These are phyloP conservation scores for Diorhabda sublineata DNA, from an alignment of 1,140 invertebrate genomes.

Conservation along the genomic window DNA sequence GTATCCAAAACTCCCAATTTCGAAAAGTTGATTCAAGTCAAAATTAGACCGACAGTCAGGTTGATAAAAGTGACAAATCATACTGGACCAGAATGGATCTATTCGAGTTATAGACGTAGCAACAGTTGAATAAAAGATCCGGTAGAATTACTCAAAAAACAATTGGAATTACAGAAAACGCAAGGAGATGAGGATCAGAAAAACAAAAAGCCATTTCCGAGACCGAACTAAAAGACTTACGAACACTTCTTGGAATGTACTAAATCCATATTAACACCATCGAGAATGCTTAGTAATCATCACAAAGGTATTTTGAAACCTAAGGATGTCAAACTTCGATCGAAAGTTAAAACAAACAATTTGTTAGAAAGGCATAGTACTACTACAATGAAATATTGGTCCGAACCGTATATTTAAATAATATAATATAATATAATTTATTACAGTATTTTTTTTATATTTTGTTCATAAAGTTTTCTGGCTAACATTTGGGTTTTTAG, in stretches of 20 bases:
- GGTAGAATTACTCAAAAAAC: constrained; percentile 39
- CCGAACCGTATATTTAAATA: constrained; percentile 42
- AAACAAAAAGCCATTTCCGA: constrained; percentile 12
- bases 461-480: no score
- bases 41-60: constrained; percentile 74
- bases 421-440: no score
- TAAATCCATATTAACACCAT: constrained; percentile 73
- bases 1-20: constrained; percentile 24
- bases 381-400: constrained; percentile 43
- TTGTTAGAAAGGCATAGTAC: constrained; percentile 38
- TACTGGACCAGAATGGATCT: constrained; percentile 29
- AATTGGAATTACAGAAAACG: constrained; percentile 34
- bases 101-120: constrained; percentile 32
- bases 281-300: constrained; percentile 61
- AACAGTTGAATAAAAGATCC: constrained; percentile 34
- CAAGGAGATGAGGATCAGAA: constrained; percentile 20
- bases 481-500: no score
- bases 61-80: not conserved
- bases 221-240: constrained; percentile 49
- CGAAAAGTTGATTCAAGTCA: constrained; percentile 64
- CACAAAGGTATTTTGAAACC: constrained; percentile 73
- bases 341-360: constrained; percentile 44
- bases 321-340: constrained; percentile 68
- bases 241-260: constrained; percentile 76
- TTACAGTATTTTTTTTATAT: no score